A percentile compares a stretch with the other conserved stretches of the same genome.
phyloP scores from a whole-genome alignment of 1,140 invertebrate species.

The Asbolus verrucosus region DNA sequence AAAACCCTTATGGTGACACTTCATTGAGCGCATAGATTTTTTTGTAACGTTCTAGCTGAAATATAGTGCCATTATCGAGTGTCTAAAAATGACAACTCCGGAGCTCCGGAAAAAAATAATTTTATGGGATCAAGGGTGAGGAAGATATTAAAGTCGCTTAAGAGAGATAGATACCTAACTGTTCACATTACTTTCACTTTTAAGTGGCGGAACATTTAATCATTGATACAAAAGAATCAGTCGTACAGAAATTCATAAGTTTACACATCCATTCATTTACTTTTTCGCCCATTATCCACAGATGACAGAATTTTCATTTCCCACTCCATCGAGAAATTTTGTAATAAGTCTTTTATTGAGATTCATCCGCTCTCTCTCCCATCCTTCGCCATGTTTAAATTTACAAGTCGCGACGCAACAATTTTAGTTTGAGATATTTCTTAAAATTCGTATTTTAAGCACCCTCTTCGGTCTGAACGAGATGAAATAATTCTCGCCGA shows the following conservation, averaged over 20 bases:
- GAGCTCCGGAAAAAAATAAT: not conserved
- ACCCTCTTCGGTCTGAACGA: not conserved
- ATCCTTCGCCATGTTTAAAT: too few species aligned
- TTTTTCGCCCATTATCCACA: too few species aligned
- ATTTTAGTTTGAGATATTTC: not conserved
- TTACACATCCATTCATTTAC: conserved; percentile 1
- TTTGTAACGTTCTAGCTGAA: too few species aligned
- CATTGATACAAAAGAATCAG: conserved; percentile 29
- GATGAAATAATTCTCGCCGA: not conserved
- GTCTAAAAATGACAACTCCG: too few species aligned
- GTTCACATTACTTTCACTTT: conserved; percentile 7
- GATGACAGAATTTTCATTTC: too few species aligned
- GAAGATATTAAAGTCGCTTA: not conserved
- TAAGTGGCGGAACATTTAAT: conserved; percentile 13
- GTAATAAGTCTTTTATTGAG: too few species aligned
- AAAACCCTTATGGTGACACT: not conserved
- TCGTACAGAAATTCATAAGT: conserved; percentile 26
- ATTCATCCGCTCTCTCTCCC: too few species aligned
- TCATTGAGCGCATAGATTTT: conserved; percentile 14
- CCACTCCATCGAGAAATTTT: too few species aligned
- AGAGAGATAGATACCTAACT: not conserved
- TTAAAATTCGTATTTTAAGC: too few species aligned
- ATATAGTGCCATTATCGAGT: too few species aligned
- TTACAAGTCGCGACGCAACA: too few species aligned
- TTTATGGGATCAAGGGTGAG: not conserved